phyloP scores from a whole-genome alignment of 2,888 invertebrate species.

The Neria commutata region DNA sequence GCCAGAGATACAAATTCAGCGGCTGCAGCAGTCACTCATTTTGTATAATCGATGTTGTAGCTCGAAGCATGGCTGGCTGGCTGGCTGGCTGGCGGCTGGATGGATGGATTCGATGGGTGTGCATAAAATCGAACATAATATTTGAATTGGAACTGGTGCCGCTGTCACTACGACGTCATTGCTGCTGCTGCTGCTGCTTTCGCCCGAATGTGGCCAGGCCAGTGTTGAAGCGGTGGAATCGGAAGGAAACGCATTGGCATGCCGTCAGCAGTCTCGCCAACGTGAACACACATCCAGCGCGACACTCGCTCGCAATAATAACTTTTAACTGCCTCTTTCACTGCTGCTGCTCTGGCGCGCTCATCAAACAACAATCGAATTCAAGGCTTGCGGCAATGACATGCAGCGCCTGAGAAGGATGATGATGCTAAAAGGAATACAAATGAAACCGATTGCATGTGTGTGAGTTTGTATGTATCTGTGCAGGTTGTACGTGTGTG shows the following conservation, averaged over 20 bases:
- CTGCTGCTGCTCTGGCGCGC: not conserved
- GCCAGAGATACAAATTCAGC: slow-evolving; percentile 11
- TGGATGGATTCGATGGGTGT: not conserved
- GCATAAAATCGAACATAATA: slow-evolving; percentile 7
- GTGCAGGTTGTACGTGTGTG: too few species aligned
- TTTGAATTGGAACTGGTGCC: slow-evolving; percentile 4
- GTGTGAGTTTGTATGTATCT: too few species aligned
- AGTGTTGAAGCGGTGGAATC: not conserved
- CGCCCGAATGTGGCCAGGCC: too few species aligned
- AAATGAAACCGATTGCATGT: not conserved
- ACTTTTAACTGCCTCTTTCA: slow-evolving; percentile 6
- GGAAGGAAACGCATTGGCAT: not conserved
- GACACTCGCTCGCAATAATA: not conserved
- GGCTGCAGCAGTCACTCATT: slow-evolving; percentile 20
- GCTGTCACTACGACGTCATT: not conserved
- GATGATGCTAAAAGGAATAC: slow-evolving; percentile 8
- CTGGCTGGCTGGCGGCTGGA: too few species aligned
- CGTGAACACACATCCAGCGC: not conserved
- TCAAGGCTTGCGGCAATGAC: slow-evolving; percentile 1
- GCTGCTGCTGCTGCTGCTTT: too few species aligned
- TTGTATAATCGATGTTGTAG: slow-evolving; percentile 27
- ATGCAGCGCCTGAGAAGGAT: not conserved
- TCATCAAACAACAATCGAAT: not conserved
- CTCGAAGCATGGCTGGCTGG: too few species aligned
- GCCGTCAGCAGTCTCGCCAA: not conserved